Base-by-base conservation (phyloP, 1,140 invertebrate genomes). In the Trachymyrmex septentrionalis region DNA sequence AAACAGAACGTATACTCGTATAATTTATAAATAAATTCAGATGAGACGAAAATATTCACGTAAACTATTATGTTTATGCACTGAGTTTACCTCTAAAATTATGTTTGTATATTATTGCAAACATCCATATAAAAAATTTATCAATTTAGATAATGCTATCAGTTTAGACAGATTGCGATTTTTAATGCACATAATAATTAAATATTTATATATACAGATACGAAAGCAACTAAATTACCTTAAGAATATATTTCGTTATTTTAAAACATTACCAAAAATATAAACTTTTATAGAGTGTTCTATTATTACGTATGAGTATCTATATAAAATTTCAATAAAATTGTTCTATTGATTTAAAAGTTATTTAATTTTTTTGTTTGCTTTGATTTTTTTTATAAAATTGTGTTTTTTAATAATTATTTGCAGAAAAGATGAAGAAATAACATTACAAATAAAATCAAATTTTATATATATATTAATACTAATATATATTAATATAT, bases 141-240 rank as follows among this genome's bases (percentile, higher is more conserved):
- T n/a, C 6, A 71, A 71, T 44, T 44, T 44, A 67, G 5, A 67
- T 66, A 38, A 44, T 55, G 9, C 27, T 48, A 27, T 50, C 30
- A 75, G 12, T 59, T 59, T 38, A 59, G 30, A n/a, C 10, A 3
- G 1, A 9, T 73, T 34, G 6, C 3, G 27, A 75, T 75, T 75
- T 75, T 59, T 75, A 57, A 57, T 38, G 12, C 27, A 1, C 5
- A 73, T 7, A 21, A 57, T 6, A 44, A 44, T 67, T 9, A 7
- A 67, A 44, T 21, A 55, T 72, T 55, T n/a, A 55, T 19, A 55
- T 38, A n/a, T 59, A 38, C 34, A n/a, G 57, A 44, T 77, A 77
- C 9, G 9, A 77, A 16, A 77, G 16, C 30, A 63, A 63, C 14
- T 64, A 16, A 63, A 73, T 30, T 71, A 53, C 4, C 12, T 77